phyloP scores from a whole-genome alignment of 2,113 vertebrate species.

The Rhinopomastus cyanomelas region DNA sequence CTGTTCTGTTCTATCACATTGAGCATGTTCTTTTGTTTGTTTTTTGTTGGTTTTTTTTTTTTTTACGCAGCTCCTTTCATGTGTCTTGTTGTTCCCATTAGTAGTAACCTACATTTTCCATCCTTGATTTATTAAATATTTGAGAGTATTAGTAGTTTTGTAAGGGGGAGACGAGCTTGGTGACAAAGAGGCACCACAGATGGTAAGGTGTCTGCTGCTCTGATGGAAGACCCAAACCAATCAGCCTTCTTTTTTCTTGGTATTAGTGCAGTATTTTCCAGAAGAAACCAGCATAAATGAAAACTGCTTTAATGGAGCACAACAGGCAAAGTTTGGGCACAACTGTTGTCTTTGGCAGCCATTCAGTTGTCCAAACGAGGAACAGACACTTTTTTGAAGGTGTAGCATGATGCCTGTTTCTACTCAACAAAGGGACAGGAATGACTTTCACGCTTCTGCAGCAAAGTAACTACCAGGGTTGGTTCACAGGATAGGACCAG shows the following conservation, averaged over 20 bases:
- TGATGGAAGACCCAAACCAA: conserved; percentile 39
- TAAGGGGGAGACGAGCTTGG: background rate
- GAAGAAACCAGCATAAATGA: background rate
- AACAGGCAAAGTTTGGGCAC: background rate
- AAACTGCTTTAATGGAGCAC: background rate
- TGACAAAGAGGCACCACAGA: background rate
- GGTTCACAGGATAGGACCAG: conserved; percentile 3
- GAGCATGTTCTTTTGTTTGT: background rate
- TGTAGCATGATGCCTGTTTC: background rate
- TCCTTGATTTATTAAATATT: background rate
- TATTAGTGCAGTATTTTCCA: background rate
- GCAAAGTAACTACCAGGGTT: background rate
- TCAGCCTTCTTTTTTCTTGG: background rate
- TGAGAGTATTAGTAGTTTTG: background rate
- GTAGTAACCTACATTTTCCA: background rate
- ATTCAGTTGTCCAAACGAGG: background rate
- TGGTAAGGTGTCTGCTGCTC: background rate
- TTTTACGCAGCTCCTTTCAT: background rate
- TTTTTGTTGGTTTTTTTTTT: background rate
- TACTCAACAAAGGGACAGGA: background rate
- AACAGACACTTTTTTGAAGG: background rate
- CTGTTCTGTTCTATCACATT: background rate
- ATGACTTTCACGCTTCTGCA: background rate
- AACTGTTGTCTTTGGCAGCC: background rate
- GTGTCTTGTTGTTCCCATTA: background rate